Evolutionary conservation across 1,140 invertebrate genomes (phyloP).

Genomic region (Brevipalpus yothersi): DNA sequence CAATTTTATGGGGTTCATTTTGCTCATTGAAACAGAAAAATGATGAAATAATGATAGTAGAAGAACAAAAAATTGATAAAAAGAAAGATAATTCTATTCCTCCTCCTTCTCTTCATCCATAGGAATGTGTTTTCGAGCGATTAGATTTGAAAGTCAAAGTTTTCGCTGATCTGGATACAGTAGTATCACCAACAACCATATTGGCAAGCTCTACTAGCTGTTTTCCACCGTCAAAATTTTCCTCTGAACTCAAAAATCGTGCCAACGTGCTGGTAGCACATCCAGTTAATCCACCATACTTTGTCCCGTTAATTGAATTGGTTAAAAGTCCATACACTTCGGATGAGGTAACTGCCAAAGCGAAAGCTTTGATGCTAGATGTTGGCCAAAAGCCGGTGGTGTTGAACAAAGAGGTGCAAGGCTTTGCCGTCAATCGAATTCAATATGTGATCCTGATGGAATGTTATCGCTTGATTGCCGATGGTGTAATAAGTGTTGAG

Average conservation of each 20-base stretch:
- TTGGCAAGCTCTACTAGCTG: slow-evolving; percentile 76
- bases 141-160: slow-evolving; percentile 58
- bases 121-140: slow-evolving; percentile 79
- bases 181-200: slow-evolving; percentile 28
- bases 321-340: slow-evolving; percentile 69
- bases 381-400: slow-evolving; percentile 73
- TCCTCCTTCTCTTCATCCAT: slow-evolving; percentile 31
- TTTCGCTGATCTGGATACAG: slow-evolving; percentile 44
- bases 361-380: slow-evolving; percentile 49
- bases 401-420: slow-evolving; percentile 56
- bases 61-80: background rate
- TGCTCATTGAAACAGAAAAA: background rate
- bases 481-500: slow-evolving; percentile 51
- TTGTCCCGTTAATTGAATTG: slow-evolving; percentile 74
- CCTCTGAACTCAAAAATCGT: slow-evolving; percentile 44
- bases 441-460: slow-evolving; percentile 90
- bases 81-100: background rate
- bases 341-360: slow-evolving; percentile 35
- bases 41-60: no score
- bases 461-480: slow-evolving; percentile 61
- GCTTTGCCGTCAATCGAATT: slow-evolving; percentile 78
- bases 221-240: slow-evolving; percentile 59
- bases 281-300: slow-evolving; percentile 90
- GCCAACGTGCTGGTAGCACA: slow-evolving; percentile 54
- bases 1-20: background rate